A percentile compares a stretch with the other conserved stretches of the same genome.
Evolutionary conservation across 35 echinoderm and acorn worm genomes (phyloP).

Genomic region (Chiridota heheva): DNA sequence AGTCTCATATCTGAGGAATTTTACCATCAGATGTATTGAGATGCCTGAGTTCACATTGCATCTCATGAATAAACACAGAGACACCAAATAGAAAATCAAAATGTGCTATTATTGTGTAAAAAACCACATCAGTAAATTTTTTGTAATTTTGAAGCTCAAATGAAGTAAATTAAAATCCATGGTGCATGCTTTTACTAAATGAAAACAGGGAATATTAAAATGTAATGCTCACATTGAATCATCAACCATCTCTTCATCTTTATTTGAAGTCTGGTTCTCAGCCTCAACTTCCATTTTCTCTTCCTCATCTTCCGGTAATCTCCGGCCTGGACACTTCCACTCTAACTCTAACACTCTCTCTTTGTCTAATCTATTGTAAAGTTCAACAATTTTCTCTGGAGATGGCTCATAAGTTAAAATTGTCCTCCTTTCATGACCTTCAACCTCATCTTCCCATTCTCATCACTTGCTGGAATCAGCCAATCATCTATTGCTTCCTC

Average conservation of each 20-base stretch:
- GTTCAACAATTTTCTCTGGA: conserved; percentile 73
- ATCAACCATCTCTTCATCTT: conserved; percentile 51
- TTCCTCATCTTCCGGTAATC: conserved; percentile 55
- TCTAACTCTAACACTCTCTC: conserved; percentile 79
- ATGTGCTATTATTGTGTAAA: background rate
- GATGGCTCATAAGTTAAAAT: conserved; percentile 72
- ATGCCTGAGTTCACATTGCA: no score
- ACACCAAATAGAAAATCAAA: background rate
- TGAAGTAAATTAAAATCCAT: no score
- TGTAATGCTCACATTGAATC: conserved; percentile 24
- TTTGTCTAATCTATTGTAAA: conserved; percentile 84
- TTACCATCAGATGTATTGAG: background rate
- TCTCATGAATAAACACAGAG: no score
- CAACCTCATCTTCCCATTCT: background rate
- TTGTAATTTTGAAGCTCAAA: background rate
- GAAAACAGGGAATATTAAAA: background rate
- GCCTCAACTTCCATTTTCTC: conserved; percentile 58
- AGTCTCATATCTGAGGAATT: background rate
- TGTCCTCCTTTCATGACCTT: background rate
- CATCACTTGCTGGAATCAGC: background rate
- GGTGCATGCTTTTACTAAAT: background rate
- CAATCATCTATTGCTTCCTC: background rate
- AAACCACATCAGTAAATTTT: background rate
- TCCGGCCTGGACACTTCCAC: conserved; percentile 91
- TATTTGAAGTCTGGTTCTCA: background rate